These are phyloP conservation scores for Hyperoplus lanceolatus DNA, from an alignment of 2,797 vertebrate genomes.

Conservation along the genomic window DNA sequence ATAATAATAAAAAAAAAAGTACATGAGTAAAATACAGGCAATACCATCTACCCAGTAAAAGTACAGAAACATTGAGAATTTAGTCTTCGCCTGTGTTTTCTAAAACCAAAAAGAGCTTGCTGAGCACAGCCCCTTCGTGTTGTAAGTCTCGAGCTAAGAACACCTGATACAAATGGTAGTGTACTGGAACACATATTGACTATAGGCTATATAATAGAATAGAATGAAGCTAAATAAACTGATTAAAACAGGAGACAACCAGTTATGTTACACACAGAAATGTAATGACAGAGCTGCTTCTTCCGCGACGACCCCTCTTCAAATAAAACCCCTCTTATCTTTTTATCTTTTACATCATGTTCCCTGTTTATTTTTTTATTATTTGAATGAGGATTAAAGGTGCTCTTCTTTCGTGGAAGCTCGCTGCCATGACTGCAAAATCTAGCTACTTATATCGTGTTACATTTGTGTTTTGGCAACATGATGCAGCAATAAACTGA, in stretches of 20 bases:
- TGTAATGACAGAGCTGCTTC: background rate
- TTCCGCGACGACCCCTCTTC: accelerated
- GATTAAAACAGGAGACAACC: background rate
- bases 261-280: background rate
- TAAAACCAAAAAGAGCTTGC: too few species aligned
- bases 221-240: background rate
- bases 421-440: constrained; percentile 10
- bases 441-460: constrained; percentile 12
- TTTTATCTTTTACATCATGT: background rate
- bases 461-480: constrained; percentile 23
- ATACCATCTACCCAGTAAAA: too few species aligned
- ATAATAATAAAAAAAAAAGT: too few species aligned
- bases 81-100: too few species aligned
- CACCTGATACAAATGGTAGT: background rate
- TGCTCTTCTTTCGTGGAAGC: background rate
- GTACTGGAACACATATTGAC: background rate
- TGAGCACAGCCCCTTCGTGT: too few species aligned
- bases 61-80: too few species aligned
- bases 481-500: background rate
- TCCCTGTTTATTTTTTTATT: too few species aligned
- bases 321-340: background rate
- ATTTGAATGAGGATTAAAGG: background rate
- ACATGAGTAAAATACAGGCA: too few species aligned
- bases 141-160: too few species aligned
- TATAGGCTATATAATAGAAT: background rate